Conservation (phyloP, 2,797 vertebrate genomes). For the Triplophysa yarkandensis region DNA sequence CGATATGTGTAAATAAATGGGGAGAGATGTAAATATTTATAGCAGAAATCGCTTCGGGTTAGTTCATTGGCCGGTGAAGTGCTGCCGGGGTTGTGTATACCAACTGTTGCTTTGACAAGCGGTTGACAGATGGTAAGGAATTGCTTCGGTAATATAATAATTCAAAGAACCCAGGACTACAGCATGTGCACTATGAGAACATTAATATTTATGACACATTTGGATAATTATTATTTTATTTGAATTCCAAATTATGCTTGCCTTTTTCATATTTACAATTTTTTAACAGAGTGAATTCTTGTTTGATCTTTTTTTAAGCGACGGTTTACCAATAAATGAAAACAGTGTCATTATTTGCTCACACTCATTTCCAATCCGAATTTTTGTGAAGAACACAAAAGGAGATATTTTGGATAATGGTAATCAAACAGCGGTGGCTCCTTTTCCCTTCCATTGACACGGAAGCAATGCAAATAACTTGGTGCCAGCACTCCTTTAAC, state of each 20-base stretch:
- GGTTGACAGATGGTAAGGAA: conserved; percentile 15
- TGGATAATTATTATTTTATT: no score
- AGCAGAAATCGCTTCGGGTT: conserved; percentile 4
- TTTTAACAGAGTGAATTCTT: not conserved
- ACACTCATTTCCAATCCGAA: no score
- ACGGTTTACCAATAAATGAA: not conserved
- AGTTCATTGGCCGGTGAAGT: conserved; percentile 2
- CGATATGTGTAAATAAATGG: not conserved
- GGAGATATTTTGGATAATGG: no score
- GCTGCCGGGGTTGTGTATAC: not conserved
- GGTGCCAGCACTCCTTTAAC: no score
- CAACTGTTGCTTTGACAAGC: conserved; percentile 43
- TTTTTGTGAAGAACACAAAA: no score
- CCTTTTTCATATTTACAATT: not conserved
- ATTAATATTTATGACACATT: no score
- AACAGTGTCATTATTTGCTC: conserved; percentile 22
- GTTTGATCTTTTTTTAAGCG: not conserved
- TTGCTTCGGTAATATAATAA: conserved; percentile 15
- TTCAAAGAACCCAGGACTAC: conserved; percentile 14
- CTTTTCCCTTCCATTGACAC: no score
- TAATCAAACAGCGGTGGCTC: no score
- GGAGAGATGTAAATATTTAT: conserved; percentile 5
- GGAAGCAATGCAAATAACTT: no score
- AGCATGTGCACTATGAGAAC: not conserved
- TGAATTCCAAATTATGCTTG: not conserved